Evolutionary conservation across 2,888 invertebrate species (phyloP).

Genomic region (Yponomeuta sedellus): DNA sequence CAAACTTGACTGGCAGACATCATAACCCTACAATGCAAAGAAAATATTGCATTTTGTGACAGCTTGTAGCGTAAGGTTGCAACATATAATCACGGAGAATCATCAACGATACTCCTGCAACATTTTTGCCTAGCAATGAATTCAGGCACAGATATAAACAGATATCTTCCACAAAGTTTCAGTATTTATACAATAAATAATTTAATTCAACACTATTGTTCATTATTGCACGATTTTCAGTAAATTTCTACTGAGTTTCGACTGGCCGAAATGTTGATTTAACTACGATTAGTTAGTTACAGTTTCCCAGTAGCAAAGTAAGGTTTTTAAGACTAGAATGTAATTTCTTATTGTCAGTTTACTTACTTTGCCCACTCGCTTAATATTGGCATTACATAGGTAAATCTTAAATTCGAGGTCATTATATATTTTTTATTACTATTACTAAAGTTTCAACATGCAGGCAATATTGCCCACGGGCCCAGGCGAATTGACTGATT

Average conservation of each 20-base stretch:
- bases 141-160: background rate
- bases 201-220: conserved; percentile 1
- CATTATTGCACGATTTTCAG: conserved; percentile 12
- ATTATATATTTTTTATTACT: conserved; percentile 22
- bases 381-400: background rate
- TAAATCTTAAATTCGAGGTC: conserved; percentile 67
- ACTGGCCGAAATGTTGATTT: conserved; percentile 10
- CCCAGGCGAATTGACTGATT: conserved; percentile 14
- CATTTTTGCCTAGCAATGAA: background rate
- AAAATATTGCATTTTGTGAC: conserved; percentile 29
- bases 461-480: background rate
- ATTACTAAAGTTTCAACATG: background rate
- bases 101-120: background rate
- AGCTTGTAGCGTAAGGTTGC: conserved; percentile 14
- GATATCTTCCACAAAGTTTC: background rate
- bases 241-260: background rate
- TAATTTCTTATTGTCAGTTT: conserved; percentile 64
- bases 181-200: background rate
- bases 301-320: conserved; percentile 42
- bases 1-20: background rate
- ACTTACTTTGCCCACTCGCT: conserved; percentile 47
- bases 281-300: background rate
- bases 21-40: conserved; percentile 24
- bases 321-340: conserved; percentile 66
- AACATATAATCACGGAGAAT: background rate